Percentiles rank a stretch among this genome's conserved stretches.
Evolutionary conservation across 2,797 vertebrate genomes (phyloP).

Genomic region (Gambusia yucatana): DNA sequence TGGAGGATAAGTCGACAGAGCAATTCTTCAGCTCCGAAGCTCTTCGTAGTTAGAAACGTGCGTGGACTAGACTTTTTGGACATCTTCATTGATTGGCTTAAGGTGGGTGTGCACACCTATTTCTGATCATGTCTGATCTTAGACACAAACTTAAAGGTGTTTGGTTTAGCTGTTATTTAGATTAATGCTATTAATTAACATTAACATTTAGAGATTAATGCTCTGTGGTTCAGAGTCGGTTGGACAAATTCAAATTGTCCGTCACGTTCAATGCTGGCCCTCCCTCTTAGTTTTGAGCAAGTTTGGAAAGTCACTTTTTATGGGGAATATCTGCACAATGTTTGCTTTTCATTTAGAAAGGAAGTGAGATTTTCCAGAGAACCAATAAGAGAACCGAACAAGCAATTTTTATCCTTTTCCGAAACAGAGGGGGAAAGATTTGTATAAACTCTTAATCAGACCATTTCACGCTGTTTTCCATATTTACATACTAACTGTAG

Average conservation of each 20-base stretch:
- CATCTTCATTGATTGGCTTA: not conserved
- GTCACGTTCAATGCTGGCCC: not conserved
- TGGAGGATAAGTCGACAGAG: slow-evolving; percentile 37
- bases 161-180: not conserved
- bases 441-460: not conserved
- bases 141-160: not conserved
- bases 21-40: slow-evolving; percentile 32
- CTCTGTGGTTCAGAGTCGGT: not conserved
- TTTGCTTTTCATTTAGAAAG: not conserved
- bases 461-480: not conserved
- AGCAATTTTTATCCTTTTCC: not conserved
- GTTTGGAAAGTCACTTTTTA: not conserved
- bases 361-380: not conserved
- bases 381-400: not conserved
- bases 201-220: not conserved
- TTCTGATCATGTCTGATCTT: not conserved
- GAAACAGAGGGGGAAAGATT: not conserved
- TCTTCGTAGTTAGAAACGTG: slow-evolving; percentile 47
- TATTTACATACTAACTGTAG: not conserved
- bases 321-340: not conserved
- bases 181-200: no score
- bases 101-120: not conserved
- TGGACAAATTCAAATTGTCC: not conserved
- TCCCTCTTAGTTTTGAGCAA: not conserved
- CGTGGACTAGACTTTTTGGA: not conserved